These are phyloP conservation scores for Drosophila flavopinicola DNA, from an alignment of 2,888 invertebrate genomes.

Conservation along the genomic window DNA sequence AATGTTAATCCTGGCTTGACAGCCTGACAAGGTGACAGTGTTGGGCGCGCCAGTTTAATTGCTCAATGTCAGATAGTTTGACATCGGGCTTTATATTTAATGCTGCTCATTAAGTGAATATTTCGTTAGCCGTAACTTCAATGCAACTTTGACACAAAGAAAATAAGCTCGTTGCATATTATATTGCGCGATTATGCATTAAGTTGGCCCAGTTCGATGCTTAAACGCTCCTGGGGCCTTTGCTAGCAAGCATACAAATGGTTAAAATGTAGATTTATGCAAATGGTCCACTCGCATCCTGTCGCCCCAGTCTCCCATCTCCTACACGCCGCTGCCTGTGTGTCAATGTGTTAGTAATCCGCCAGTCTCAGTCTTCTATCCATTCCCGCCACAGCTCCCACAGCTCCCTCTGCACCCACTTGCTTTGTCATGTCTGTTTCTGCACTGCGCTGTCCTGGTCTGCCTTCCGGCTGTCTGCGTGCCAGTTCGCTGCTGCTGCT, in stretches of 20 bases:
- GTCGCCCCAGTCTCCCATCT: constrained; percentile 21
- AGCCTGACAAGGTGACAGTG: constrained; percentile 42
- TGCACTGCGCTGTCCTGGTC: constrained; percentile 4
- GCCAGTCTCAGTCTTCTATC: constrained; percentile 7
- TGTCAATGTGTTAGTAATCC: constrained; percentile 45
- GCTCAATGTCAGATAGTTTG: constrained; percentile 66
- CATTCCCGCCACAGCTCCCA: not conserved
- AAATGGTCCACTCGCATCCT: constrained; percentile 61
- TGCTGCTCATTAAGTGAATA: constrained; percentile 52
- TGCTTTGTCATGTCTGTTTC: constrained; percentile 17
- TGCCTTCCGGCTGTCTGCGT: constrained; percentile 45
- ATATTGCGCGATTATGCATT: constrained; percentile 1
- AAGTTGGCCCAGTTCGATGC: constrained; percentile 16
- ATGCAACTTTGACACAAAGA: constrained; percentile 8
- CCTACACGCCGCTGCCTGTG: constrained; percentile 38
- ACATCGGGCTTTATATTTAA: constrained; percentile 56
- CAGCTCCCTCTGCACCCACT: not conserved
- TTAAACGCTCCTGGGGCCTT: constrained; percentile 1
- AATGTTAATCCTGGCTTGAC: constrained; percentile 68
- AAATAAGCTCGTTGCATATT: constrained; percentile 12
- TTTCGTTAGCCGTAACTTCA: constrained; percentile 15
- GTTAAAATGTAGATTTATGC: constrained; percentile 77
- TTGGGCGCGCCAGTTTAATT: constrained; percentile 57
- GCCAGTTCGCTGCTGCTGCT: constrained; percentile 47
- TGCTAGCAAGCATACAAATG: constrained; percentile 38